Evolutionary conservation across 1,140 invertebrate genomes (phyloP), one percentile per base, ranked within the genome.

Genomic region (Catajapyx aquilonaris): DNA sequence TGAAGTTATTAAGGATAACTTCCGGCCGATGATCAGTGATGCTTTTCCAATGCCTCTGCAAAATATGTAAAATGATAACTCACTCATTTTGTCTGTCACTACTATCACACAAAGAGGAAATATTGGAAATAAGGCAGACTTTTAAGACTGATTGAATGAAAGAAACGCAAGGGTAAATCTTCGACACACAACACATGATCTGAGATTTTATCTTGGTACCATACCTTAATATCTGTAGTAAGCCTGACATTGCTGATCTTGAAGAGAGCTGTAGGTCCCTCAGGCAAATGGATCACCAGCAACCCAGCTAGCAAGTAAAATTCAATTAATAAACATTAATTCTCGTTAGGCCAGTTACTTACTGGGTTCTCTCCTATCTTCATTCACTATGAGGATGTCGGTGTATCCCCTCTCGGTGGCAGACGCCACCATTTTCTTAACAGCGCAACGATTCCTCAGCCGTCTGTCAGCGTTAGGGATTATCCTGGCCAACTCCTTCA

Each of bases 1-100:
- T 80, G 56, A 98, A 97, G 61, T 98, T 96, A 52, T 85, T 97
- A 7, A 97, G 54, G 43, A 98, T 81, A 1, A 98, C 78, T 68
- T 98, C 94, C 4, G 94, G 94, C 28, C 81, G 65, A 55, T 91
- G 83, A 31, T 61, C 60, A 4, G 76, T 81, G 40, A 88, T 79
- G 56, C 83, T 75, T 51, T 73, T 75, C 48, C 78, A 71, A 50
- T 68, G 70, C 40, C 73, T 69, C 44, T 72, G 65, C 19, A 48
- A 48, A 40, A 33, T 46, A 35, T n/a, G n/a, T n/a, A n/a, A n/a
- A 20, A 31, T 17, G 17, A 31, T 18, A 17, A 42, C 3, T 13
- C 10, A 17, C 20, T 44, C 2, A 7, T 40, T 18, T 21, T 31
- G 13, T 16, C 9, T 40, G 2, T 46, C 4, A 16, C 18, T 35